Evolutionary conservation across 2,888 invertebrate species (phyloP).

Genomic region (Cheilosia grossa): DNA sequence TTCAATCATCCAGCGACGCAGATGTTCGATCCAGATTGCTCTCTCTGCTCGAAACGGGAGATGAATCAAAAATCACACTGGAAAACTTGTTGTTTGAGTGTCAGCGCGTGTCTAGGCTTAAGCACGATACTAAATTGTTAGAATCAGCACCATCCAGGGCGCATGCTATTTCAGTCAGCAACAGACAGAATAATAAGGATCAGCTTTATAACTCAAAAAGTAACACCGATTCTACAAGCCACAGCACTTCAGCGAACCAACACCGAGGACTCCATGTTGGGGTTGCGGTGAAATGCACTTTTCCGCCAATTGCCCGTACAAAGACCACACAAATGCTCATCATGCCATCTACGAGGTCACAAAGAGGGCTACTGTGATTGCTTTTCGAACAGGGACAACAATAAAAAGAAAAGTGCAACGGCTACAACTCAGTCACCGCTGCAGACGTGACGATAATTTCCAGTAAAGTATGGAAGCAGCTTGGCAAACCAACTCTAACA

Average conservation of each 20-base stretch:
- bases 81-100: not conserved
- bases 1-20: conserved; percentile 17
- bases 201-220: too few species aligned
- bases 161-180: not conserved
- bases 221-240: not conserved
- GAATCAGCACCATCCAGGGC: not conserved
- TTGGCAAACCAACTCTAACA: conserved; percentile 25
- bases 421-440: conserved; percentile 21
- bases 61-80: not conserved
- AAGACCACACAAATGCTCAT: conserved; percentile 4
- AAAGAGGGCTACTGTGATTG: conserved; percentile 79
- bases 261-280: not conserved
- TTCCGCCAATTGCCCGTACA: not conserved
- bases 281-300: conserved; percentile 11
- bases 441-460: conserved; percentile 55
- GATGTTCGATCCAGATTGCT: conserved; percentile 5
- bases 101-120: not conserved
- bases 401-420: not conserved
- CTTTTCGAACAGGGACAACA: conserved; percentile 21
- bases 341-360: conserved; percentile 79
- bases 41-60: not conserved
- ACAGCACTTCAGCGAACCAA: not conserved
- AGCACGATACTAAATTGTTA: not conserved
- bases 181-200: not conserved
- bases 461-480: conserved; percentile 28